Evolutionary conservation across 2,888 invertebrate species (phyloP).

Genomic region (Leptinotarsa tumamoca): DNA sequence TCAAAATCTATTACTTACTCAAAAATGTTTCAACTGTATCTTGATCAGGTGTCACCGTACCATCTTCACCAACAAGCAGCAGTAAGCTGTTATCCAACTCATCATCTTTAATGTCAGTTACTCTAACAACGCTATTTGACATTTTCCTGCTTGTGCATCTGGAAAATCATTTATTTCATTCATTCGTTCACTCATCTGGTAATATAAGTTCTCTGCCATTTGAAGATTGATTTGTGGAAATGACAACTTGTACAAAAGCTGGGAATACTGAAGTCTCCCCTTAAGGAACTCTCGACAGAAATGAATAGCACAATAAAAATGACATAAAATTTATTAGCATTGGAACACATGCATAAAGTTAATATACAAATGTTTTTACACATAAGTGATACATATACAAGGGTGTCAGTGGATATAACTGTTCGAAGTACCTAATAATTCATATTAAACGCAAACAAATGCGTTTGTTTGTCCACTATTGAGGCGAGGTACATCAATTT

Average conservation of each 20-base stretch:
- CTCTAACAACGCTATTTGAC: slow-evolving; percentile 65
- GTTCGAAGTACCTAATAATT: background rate
- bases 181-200: background rate
- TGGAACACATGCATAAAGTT: background rate
- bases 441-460: slow-evolving; percentile 29
- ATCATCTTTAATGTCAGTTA: slow-evolving; percentile 64
- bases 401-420: background rate
- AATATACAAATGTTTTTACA: background rate
- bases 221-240: background rate
- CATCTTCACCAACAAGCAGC: slow-evolving; percentile 89
- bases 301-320: background rate
- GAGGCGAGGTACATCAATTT: slow-evolving; percentile 44
- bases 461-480: slow-evolving; percentile 33
- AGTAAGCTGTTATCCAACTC: slow-evolving; percentile 74
- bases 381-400: slow-evolving; percentile 3
- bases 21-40: slow-evolving; percentile 83
- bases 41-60: slow-evolving; percentile 84
- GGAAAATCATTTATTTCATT: background rate
- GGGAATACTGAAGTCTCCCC: background rate
- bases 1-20: slow-evolving; percentile 71
- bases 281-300: background rate
- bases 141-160: slow-evolving; percentile 42
- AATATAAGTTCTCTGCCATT: background rate
- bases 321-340: background rate
- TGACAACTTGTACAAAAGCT: background rate